Base-by-base conservation (phyloP, 2,113 vertebrate genomes). In the Girardinichthys multiradiatus region DNA sequence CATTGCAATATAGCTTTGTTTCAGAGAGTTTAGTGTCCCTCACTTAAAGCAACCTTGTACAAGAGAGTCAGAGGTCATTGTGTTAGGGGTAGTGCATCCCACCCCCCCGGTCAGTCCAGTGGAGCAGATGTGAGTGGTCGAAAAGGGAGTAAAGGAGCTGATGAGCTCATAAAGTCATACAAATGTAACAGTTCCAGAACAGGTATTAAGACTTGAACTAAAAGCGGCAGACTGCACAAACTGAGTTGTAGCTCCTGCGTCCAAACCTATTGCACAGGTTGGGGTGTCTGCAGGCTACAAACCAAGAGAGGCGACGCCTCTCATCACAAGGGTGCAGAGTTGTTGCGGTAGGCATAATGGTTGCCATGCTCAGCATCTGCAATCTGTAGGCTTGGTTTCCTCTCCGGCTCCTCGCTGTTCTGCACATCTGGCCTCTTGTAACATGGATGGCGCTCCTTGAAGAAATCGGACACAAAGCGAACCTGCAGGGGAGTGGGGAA, bases 391-490 rank as follows among this genome's bases (percentile, higher is more conserved):
- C 95, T 97, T 72, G 95, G 93, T 64, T 97, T 98, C 80, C 89
- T 94, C 42, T 94, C 93, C 0, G 77, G 78, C 58, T 94, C 95
- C 15, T 95, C 92, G 4, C 64, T 91, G 19, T 94, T 94, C 0
- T 27, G 68, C 0, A 69, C 24, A 30, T 88, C 85, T 0, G 76
- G 64, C 2, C 89, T 90, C 2, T 28, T 68, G 84, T 75, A 7
- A 54, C 66, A 89, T 0, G 91, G 90, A 1, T 95, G 94, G 6
- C 95, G 95, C 0, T 84, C 68, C 88, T 98, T 98, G 84, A 97
- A 99, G 93, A 98, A 97, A 88, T 97, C 96, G 0, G 97, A 97
- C 75, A 98, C 87, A 0, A 95, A 96, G 19, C 64, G 90, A 33
- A 98, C 96, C 97, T 98, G 88, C 5, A 57, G 57, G 65, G 3